Base-by-base conservation (phyloP, 2,888 invertebrate species). In the Holacanthella duospinosa region DNA sequence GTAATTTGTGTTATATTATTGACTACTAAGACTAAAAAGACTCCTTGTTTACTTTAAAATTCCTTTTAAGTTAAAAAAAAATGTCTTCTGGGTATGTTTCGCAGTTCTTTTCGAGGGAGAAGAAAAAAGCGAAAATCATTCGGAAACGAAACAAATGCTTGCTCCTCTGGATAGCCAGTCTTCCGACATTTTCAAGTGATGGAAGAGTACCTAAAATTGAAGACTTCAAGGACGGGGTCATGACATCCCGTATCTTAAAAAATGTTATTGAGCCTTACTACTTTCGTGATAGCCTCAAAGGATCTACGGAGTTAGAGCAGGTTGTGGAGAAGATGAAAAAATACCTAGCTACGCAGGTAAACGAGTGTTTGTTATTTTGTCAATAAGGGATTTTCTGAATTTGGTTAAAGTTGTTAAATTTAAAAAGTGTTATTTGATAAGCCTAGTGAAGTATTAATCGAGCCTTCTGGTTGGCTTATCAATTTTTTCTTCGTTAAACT, bases 271-370 rank as follows among this genome's bases (percentile, higher is more conserved):
- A 72, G 55, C 71, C 72, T 1, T 58, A 59, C 3, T 66, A 60
- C 54, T 72, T 72, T 64, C 56, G 63, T 25, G 71, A 71, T 24
- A 53, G 59, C 2, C 55, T 59, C 16, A 66, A 63, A 26, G 70
- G 70, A 28, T 66, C 68, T 27, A 69, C 71, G 0, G 68, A 70
- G 2, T 57, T 72, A n/a, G 69, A 70, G 28, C 66, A 66, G 60
- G 67, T 72, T 16, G 61, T 67, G 53, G 69, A 72, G 48, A 69
- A 66, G 54, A 72, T 72, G 72, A 67, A 66, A 29, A 65, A 68
- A 61, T 72, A 72, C 66, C 68, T 70, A 63, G 65, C 68, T 12
- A 66, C 65, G n/a, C 68, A 71, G 68, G 70, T 70, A n/a, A n/a
- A n/a, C 65, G 56, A 12, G 53, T 24, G 19, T 54, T n/a, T n/a